phyloP scores from a whole-genome alignment of 2,888 invertebrate species.

The Cataglyphis albicans region DNA sequence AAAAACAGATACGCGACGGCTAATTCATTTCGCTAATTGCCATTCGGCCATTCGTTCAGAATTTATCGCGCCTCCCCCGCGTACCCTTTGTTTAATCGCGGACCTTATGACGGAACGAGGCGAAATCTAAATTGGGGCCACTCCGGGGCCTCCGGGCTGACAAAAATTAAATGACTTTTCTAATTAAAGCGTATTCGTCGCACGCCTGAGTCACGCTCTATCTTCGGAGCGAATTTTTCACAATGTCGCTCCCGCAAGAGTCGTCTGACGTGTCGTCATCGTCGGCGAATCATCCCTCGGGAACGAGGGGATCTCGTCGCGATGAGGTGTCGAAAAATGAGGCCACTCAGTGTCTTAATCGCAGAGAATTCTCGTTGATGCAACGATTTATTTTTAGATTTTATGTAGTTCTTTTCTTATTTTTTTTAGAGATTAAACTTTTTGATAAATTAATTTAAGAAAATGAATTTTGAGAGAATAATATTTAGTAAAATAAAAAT shows the following conservation, averaged over 20 bases:
- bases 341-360: constrained; percentile 6
- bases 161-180: constrained; percentile 50
- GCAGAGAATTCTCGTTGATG: neutral
- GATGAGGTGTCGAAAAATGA: constrained; percentile 49
- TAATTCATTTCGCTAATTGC: constrained; percentile 36
- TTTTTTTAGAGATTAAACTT: neutral
- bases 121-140: constrained; percentile 44
- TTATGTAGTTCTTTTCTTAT: neutral
- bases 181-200: constrained; percentile 47
- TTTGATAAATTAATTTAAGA: neutral
- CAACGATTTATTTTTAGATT: constrained; percentile 19
- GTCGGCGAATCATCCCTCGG: constrained; percentile 34
- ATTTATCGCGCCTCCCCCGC: constrained; percentile 3
- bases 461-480: neutral
- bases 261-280: constrained; percentile 46
- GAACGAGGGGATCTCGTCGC: constrained; percentile 30
- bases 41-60: neutral
- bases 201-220: constrained; percentile 34
- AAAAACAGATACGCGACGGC: constrained; percentile 12
- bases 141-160: constrained; percentile 16
- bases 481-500: neutral
- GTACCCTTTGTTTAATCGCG: constrained; percentile 14
- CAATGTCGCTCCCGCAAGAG: constrained; percentile 28
- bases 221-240: constrained; percentile 54
- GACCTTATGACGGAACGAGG: constrained; percentile 18